Conservation (phyloP, 2,888 invertebrate genomes). For the Drosophila antonietae region DNA sequence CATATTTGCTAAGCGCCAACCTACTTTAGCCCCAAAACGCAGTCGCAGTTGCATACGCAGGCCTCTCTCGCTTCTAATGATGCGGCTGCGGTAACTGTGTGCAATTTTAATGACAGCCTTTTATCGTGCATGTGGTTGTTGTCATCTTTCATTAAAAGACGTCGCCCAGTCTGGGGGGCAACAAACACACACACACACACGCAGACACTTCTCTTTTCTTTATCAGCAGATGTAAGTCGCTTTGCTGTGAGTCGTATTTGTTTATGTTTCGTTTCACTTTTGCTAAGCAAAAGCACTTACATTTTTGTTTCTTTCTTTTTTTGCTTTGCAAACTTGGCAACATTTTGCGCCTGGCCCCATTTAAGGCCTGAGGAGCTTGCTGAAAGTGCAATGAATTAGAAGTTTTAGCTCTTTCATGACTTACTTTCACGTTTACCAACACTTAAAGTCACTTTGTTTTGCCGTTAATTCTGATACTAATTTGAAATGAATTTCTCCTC, state of each 20-base stretch:
- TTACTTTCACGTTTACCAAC: constrained; percentile 6
- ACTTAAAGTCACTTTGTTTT: background rate
- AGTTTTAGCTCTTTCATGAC: background rate
- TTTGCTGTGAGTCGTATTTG: constrained; percentile 63
- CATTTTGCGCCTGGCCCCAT: constrained; percentile 57
- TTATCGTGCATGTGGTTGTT: constrained; percentile 71
- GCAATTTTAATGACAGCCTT: constrained; percentile 77
- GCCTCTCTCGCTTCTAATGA: constrained; percentile 47
- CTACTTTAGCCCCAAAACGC: constrained; percentile 57
- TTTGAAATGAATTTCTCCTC: constrained; percentile 20
- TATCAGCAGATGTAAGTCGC: constrained; percentile 80
- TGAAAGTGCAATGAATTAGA: constrained; percentile 31
- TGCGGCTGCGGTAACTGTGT: constrained; percentile 51
- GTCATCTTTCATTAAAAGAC: constrained; percentile 76
- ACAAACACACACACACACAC: constrained; percentile 17
- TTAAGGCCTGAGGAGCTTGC: constrained; percentile 23
- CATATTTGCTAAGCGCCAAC: constrained; percentile 70
- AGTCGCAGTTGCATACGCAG: constrained; percentile 22
- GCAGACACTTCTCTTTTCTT: constrained; percentile 57
- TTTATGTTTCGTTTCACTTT: constrained; percentile 77
- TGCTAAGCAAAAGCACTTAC: constrained; percentile 68
- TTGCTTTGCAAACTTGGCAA: constrained; percentile 30
- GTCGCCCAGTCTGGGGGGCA: constrained; percentile 24
- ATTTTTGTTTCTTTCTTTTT: constrained; percentile 42
- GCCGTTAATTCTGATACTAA: constrained; percentile 24